phyloP scores from a whole-genome alignment of 2,113 vertebrate genomes.

The Craseonycteris thonglongyai region DNA sequence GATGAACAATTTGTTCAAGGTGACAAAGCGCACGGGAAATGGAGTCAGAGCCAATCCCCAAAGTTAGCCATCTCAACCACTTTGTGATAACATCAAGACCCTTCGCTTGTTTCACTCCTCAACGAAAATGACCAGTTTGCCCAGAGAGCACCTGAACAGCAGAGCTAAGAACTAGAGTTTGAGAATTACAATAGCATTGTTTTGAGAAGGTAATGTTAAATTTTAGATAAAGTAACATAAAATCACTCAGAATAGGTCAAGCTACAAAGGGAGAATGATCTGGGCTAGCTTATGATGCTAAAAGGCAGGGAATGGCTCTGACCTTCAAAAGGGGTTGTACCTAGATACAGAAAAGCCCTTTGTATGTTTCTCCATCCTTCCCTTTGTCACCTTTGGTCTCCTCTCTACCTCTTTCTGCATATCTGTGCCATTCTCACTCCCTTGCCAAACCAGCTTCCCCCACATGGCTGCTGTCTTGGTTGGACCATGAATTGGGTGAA shows the following conservation, averaged over 20 bases:
- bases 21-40: neutral
- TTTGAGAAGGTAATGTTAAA: neutral
- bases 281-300: neutral
- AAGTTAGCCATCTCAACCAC: neutral
- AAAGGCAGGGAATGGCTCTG: neutral
- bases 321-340: neutral
- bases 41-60: neutral
- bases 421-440: neutral
- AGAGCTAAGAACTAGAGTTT: neutral
- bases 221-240: neutral
- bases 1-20: neutral
- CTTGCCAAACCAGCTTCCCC: neutral
- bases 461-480: neutral
- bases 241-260: neutral
- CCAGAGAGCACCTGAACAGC: neutral
- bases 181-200: neutral
- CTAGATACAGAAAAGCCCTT: neutral
- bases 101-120: neutral
- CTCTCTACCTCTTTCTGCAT: neutral
- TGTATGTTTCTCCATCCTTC: neutral
- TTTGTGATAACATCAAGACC: neutral
- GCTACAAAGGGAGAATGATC: neutral
- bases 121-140: neutral
- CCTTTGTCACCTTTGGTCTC: neutral
- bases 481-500: no score